Evolutionary conservation across 2,888 invertebrate species (phyloP).

Genomic region (Serrognathus titanus): DNA sequence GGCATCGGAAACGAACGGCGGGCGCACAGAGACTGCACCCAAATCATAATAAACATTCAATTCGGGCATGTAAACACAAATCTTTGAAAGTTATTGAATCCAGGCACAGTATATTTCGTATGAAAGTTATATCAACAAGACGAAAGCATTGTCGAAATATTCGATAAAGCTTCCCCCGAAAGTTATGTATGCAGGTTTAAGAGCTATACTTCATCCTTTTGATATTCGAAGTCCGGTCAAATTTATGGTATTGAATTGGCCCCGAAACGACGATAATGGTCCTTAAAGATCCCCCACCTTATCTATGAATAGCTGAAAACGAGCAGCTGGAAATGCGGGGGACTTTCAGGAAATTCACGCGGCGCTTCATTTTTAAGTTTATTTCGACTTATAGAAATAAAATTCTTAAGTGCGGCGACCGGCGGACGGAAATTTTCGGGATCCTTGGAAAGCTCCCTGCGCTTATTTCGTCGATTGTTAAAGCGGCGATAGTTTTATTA

Average conservation of each 20-base stretch:
- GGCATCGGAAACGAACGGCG: too few species aligned
- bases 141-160: conserved; percentile 11
- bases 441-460: too few species aligned
- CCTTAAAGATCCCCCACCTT: conserved; percentile 28
- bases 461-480: too few species aligned
- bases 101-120: conserved; percentile 3
- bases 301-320: conserved; percentile 31
- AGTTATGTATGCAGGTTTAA: conserved; percentile 18
- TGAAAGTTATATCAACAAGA: conserved; percentile 10
- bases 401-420: conserved; percentile 11
- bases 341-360: conserved; percentile 24
- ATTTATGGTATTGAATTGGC: conserved; percentile 32
- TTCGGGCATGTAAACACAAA: conserved; percentile 5
- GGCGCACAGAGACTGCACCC: too few species aligned
- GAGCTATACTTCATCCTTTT: conserved; percentile 26
- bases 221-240: conserved; percentile 29
- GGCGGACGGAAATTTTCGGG: neutral
- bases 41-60: neutral
- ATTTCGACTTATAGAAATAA: conserved; percentile 7
- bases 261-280: conserved; percentile 30
- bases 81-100: neutral
- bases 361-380: conserved; percentile 17
- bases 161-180: conserved; percentile 10
- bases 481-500: too few species aligned
- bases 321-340: conserved; percentile 24